Evolutionary conservation across 2,888 invertebrate genomes (phyloP), one percentile per base, ranked within the genome.

Genomic region (Drosophila formosana): DNA sequence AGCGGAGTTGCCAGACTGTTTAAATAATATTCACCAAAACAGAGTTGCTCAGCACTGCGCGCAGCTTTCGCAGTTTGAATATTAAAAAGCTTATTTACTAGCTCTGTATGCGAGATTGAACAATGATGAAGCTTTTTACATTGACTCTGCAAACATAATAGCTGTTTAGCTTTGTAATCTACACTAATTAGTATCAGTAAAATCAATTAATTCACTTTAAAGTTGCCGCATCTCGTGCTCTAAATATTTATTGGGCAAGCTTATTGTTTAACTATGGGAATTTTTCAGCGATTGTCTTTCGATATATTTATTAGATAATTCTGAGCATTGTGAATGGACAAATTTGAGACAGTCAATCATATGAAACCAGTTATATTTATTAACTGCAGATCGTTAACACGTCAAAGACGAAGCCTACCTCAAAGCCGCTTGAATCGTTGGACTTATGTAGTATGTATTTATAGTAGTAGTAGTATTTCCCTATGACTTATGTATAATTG

Each of bases 181-280:
- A 13, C 30, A 37, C 62, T 58, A 72, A 75, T 75, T 75, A 64
- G 61, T 51, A 49, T 25, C 53, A 34, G 47, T 49, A 11, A 77
- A 60, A 62, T 60, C 62, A 62, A 69, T 73, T 45, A 58, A 72
- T 46, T 30, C 30, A 32, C 58, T 73, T 77, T 68, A 7, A 69
- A 62, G 62, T 50, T 13, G 46, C 62, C 62, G 60, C 66, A 45
- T n/a, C 57, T 52, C 13, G 18, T 55, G 64, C 49, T 43, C 51
- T 34, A 52, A 13, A 49, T 57, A 55, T 53, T 18, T 49, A 43
- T 66, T 71, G 28, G 30, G 60, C 23, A 76, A 50, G 45, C 11
- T 30, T 47, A 25, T 23, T 32, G 34, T 46, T 28, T 11, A 11
- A 3, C 41, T 45, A 4, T 49, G 25, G 23, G 25, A n/a, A 46